A percentile compares a stretch with the other conserved stretches of the same genome.
These are phyloP conservation scores for Xiphophorus couchianus DNA, from an alignment of 2,113 vertebrate genomes.

Conservation along the genomic window DNA sequence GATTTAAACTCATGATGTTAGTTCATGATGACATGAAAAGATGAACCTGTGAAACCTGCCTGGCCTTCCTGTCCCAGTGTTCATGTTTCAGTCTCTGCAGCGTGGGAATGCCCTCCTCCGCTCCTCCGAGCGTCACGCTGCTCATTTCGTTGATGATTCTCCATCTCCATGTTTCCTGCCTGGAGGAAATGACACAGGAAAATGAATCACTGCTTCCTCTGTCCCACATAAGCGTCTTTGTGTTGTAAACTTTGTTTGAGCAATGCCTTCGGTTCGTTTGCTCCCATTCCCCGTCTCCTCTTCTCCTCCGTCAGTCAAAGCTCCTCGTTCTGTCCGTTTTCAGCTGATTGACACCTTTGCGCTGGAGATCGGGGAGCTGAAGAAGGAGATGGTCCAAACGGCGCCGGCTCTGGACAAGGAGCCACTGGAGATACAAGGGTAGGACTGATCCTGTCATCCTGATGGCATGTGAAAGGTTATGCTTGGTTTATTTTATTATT, in stretches of 20 bases:
- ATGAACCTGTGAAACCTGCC: background rate
- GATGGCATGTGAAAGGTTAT: background rate
- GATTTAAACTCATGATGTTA: no score
- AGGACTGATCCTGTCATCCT: slow-evolving; percentile 6
- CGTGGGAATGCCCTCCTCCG: background rate
- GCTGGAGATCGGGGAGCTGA: slow-evolving; percentile 90
- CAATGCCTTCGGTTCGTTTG: slow-evolving; percentile 37
- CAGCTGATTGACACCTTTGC: slow-evolving; percentile 94
- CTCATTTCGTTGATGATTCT: slow-evolving; percentile 12
- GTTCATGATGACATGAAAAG: background rate
- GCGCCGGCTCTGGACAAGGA: slow-evolving; percentile 67
- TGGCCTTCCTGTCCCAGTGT: slow-evolving; percentile 11
- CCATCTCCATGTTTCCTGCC: slow-evolving; percentile 54
- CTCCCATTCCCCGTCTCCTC: background rate
- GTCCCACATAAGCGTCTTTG: slow-evolving; percentile 6
- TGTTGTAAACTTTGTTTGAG: slow-evolving; percentile 3
- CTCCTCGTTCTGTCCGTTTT: slow-evolving; percentile 23
- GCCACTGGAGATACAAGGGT: slow-evolving; percentile 56
- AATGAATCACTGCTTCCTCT: slow-evolving; percentile 35
- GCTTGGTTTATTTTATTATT: background rate
- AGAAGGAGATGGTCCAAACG: slow-evolving; percentile 91
- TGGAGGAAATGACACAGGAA: slow-evolving; percentile 62
- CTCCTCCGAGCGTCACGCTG: background rate
- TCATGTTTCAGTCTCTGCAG: slow-evolving; percentile 6
- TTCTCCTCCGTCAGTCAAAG: background rate